phyloP scores from a whole-genome alignment of 2,888 invertebrate genomes.

The Microctonus aethiopoides region DNA sequence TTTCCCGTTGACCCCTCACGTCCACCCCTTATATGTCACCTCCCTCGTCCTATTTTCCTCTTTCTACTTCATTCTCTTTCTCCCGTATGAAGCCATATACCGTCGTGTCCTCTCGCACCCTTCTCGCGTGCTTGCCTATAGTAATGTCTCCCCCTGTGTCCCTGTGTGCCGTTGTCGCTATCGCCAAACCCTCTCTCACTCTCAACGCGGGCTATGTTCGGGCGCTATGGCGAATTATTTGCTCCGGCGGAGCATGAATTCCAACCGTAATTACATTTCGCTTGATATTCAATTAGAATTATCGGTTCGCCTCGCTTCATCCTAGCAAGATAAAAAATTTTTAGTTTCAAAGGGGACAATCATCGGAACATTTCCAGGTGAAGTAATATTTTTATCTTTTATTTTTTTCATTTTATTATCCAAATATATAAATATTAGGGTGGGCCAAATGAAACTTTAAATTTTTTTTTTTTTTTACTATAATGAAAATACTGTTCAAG shows the following conservation, averaged over 20 bases:
- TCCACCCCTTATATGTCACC: slow-evolving; percentile 1
- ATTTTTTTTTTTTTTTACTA: no score
- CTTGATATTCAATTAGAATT: slow-evolving; percentile 67
- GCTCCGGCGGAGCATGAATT: slow-evolving; percentile 66
- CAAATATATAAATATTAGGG: no score
- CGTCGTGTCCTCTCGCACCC: slow-evolving; percentile 17
- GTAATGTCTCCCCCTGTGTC: not conserved
- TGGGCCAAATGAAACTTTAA: no score
- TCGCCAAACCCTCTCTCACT: slow-evolving; percentile 14
- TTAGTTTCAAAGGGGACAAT: slow-evolving; percentile 31
- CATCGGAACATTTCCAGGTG: slow-evolving; percentile 35
- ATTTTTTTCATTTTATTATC: no score
- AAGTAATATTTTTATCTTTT: slow-evolving; percentile 25
- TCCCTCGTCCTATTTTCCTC: slow-evolving; percentile 6
- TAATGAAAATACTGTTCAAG: no score
- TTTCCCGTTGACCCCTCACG: not conserved
- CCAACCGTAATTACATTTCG: slow-evolving; percentile 66
- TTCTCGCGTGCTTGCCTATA: slow-evolving; percentile 14
- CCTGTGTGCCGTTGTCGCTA: not conserved
- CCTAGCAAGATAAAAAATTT: slow-evolving; percentile 31
- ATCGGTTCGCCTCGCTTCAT: slow-evolving; percentile 43
- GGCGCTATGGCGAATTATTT: slow-evolving; percentile 58
- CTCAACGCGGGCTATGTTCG: slow-evolving; percentile 22
- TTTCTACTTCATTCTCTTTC: slow-evolving; percentile 11
- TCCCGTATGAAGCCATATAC: slow-evolving; percentile 1